These are phyloP conservation scores for Ammodytes marinus DNA, from an alignment of 2,113 vertebrate species.

Conservation along the genomic window DNA sequence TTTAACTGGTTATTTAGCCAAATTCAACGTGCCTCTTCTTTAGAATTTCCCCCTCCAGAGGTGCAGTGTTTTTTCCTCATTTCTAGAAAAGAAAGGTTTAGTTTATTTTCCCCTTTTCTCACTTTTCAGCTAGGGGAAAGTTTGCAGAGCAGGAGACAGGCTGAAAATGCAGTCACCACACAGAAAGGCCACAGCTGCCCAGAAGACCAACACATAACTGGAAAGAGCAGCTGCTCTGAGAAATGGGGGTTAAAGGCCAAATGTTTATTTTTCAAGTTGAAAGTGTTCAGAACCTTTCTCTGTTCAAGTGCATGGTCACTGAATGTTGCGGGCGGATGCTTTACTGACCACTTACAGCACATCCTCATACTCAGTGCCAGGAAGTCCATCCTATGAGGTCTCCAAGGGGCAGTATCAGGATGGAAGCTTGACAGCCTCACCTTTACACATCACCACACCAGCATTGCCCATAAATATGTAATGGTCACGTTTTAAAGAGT, in stretches of 20 bases:
- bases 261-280: neutral
- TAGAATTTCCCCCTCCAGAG: neutral
- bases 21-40: neutral
- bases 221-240: neutral
- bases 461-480: constrained; percentile 62
- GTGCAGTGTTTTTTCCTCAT: too few relatives aligned
- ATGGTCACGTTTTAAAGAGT: constrained; percentile 49
- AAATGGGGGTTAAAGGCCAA: constrained; percentile 3
- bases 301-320: neutral
- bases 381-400: constrained; percentile 44
- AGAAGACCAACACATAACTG: neutral
- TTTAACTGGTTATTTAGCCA: neutral
- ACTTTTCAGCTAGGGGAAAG: neutral
- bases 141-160: neutral
- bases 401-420: neutral
- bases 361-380: neutral
- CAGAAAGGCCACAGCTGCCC: neutral
- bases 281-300: neutral
- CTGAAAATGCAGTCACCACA: neutral
- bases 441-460: constrained; percentile 28
- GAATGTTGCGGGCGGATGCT: neutral
- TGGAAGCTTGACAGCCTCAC: constrained; percentile 25
- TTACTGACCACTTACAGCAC: constrained; percentile 21
- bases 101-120: neutral
- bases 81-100: neutral